Evolutionary conservation across 92 coral and sea anemone genomes (phyloP).

Genomic region (Ricordea florida): DNA sequence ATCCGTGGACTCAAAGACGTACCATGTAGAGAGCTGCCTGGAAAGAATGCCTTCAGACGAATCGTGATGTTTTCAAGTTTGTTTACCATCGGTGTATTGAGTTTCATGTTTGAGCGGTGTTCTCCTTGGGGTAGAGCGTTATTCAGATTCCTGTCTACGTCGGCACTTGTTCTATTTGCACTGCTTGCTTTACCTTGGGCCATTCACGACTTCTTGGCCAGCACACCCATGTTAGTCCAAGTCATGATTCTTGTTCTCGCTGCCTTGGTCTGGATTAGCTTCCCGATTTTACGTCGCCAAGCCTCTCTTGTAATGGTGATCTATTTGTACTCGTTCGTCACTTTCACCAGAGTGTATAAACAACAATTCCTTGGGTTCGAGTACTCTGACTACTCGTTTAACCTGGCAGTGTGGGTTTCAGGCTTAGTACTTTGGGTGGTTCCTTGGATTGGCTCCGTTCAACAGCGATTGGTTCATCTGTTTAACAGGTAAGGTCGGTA

Average conservation of each 20-base stretch:
- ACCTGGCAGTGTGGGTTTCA: neutral
- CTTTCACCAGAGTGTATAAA: neutral
- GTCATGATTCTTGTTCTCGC: neutral
- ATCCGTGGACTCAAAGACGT: too few species aligned
- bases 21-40: too few species aligned
- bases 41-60: neutral
- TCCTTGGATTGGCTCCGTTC: too few species aligned
- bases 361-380: neutral
- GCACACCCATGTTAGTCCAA: neutral
- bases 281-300: neutral
- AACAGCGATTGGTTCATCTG: too few species aligned
- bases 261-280: neutral
- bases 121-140: neutral
- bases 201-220: neutral
- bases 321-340: neutral
- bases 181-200: conserved; percentile 2
- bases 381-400: neutral
- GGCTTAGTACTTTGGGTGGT: too few species aligned
- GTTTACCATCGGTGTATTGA: neutral
- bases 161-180: neutral
- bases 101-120: neutral
- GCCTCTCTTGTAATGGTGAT: neutral
- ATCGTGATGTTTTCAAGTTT: neutral
- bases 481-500: too few species aligned
- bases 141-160: neutral